phyloP scores from a whole-genome alignment of 2,797 vertebrate genomes.

The Bradypus variegatus region DNA sequence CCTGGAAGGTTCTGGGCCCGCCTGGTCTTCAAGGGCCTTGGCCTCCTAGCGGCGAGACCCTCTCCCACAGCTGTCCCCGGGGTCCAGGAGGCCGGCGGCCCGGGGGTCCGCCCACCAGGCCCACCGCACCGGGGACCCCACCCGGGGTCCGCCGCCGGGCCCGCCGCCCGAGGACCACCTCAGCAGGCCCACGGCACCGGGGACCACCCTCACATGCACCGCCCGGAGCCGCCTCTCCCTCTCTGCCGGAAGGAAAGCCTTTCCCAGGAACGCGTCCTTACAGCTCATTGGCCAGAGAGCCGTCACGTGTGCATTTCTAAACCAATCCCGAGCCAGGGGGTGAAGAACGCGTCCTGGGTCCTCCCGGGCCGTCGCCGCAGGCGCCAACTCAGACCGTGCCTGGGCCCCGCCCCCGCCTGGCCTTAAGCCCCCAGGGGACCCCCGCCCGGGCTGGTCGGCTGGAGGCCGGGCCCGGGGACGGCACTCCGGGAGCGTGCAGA shows the following conservation, averaged over 20 bases:
- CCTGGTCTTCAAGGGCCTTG: too few relatives aligned
- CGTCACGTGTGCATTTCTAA: background rate
- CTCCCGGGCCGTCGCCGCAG: too few relatives aligned
- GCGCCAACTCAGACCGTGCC: too few relatives aligned
- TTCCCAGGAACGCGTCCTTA: background rate
- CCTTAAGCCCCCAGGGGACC: background rate
- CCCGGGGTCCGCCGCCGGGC: too few relatives aligned
- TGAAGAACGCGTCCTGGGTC: rapidly evolving
- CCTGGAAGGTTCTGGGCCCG: too few relatives aligned
- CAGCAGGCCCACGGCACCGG: background rate
- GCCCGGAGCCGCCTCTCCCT: background rate
- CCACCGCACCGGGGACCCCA: background rate
- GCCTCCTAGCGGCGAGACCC: background rate
- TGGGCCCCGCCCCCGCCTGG: too few relatives aligned
- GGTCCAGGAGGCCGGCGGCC: background rate
- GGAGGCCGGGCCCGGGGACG: background rate
- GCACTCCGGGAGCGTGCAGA: background rate
- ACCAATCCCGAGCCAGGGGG: background rate
- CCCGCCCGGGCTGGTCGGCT: too few relatives aligned
- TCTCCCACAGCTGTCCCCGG: background rate
- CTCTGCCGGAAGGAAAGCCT: background rate
- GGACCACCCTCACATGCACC: too few relatives aligned
- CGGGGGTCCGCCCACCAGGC: too few relatives aligned
- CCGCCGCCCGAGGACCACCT: background rate
- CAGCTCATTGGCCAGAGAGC: background rate